These are phyloP conservation scores for Ianthella basta DNA, from an alignment of 37 sponge, comb jelly and placozoan species.

Conservation along the genomic window DNA sequence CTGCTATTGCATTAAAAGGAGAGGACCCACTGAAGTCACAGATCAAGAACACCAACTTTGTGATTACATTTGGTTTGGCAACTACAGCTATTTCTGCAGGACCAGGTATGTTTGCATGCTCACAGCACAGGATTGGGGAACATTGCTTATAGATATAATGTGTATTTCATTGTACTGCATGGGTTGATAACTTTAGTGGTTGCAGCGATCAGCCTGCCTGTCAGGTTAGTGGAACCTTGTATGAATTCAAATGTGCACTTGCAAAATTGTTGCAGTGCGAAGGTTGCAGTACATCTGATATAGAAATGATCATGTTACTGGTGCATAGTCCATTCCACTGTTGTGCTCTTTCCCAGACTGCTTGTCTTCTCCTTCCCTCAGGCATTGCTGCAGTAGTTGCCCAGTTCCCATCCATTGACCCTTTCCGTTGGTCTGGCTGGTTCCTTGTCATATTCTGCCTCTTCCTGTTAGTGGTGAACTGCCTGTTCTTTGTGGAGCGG, in stretches of 20 bases:
- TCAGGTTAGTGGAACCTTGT: too few species aligned
- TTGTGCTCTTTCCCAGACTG: too few species aligned
- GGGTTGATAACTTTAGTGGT: too few species aligned
- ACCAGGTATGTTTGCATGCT: neutral
- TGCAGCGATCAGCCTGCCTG: too few species aligned
- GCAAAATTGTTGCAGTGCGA: too few species aligned
- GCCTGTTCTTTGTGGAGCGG: conserved; percentile 41
- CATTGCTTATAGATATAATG: too few species aligned
- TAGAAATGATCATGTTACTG: too few species aligned
- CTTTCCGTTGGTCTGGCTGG: conserved; percentile 61
- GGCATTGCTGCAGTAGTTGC: conserved; percentile 30
- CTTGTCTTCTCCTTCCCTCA: neutral
- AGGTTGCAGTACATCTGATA: neutral
- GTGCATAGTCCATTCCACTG: too few species aligned
- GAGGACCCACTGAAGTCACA: conserved; percentile 15
- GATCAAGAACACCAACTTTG: conserved; percentile 5
- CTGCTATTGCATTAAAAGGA: neutral
- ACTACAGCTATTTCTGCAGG: neutral
- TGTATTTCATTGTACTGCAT: neutral
- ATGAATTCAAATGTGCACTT: too few species aligned
- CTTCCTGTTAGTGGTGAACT: conserved; percentile 13
- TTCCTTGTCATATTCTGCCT: neutral
- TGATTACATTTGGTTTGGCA: conserved; percentile 8
- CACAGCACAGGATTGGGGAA: too few species aligned
- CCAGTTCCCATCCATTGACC: conserved; percentile 55